phyloP scores from a whole-genome alignment of 2,888 invertebrate genomes.

The Tiliacea citrago region DNA sequence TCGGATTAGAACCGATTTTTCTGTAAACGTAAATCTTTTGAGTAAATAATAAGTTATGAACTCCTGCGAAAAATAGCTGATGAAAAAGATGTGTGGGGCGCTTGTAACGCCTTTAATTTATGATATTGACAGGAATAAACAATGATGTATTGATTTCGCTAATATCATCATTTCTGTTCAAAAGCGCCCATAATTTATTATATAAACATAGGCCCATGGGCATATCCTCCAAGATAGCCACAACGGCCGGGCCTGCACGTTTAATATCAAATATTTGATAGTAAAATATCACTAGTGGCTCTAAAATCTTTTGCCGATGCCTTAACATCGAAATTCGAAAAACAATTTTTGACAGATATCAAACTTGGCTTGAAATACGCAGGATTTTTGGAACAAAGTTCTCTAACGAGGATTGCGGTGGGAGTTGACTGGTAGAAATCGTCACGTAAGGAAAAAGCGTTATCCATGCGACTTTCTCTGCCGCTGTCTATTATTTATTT shows the following conservation, averaged over 20 bases:
- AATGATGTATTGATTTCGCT: not conserved
- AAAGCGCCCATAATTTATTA: not conserved
- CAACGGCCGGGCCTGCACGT: not conserved
- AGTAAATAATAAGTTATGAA: constrained; percentile 16
- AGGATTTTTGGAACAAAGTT: too few species aligned
- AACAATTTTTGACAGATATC: not conserved
- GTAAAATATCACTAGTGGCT: not conserved
- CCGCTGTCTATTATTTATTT: too few species aligned
- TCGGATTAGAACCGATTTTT: not conserved
- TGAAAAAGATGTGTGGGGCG: not conserved
- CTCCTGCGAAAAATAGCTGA: too few species aligned
- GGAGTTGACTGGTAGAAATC: too few species aligned
- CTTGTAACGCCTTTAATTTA: not conserved
- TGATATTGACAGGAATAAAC: not conserved
- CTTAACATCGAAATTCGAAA: not conserved
- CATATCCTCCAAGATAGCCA: not conserved
- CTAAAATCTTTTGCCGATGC: not conserved
- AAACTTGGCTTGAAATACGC: not conserved
- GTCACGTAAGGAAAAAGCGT: too few species aligned
- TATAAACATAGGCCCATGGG: not conserved
- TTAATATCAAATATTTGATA: not conserved
- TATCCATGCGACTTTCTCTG: too few species aligned
- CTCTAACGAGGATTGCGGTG: too few species aligned
- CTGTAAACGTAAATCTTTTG: not conserved
- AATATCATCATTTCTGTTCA: too few species aligned